These are phyloP conservation scores for Melinaea menophilus DNA, from an alignment of 2,888 invertebrate species.

Conservation along the genomic window DNA sequence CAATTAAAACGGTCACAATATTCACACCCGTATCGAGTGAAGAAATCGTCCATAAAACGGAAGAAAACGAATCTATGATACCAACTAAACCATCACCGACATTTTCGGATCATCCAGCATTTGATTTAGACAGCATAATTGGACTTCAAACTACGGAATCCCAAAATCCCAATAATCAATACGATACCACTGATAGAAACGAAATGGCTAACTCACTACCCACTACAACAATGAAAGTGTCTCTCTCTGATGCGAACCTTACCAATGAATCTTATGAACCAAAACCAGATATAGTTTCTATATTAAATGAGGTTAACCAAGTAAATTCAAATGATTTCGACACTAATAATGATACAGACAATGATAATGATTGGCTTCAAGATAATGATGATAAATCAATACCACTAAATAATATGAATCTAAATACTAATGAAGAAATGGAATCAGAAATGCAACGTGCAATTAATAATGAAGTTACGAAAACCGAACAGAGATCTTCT, in stretches of 20 bases:
- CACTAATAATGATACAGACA: conserved; percentile 29
- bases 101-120: conserved; percentile 19
- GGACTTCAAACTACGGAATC: conserved; percentile 24
- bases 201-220: conserved; percentile 29
- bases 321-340: conserved; percentile 14
- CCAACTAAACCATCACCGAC: conserved; percentile 9
- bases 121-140: conserved; percentile 26
- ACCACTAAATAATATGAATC: conserved; percentile 12
- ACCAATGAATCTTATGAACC: conserved; percentile 50
- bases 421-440: conserved; percentile 21
- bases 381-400: conserved; percentile 26
- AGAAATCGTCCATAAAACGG: conserved; percentile 23
- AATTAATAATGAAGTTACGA: conserved; percentile 29
- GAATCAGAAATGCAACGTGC: conserved; percentile 23
- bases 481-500: conserved; percentile 52
- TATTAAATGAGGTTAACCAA: conserved; percentile 38
- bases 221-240: conserved; percentile 44
- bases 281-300: conserved; percentile 51
- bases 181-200: conserved; percentile 14
- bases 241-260: conserved; percentile 46
- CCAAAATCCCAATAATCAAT: conserved; percentile 2
- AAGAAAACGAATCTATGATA: conserved; percentile 12
- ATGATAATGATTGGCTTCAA: conserved; percentile 55
- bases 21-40: conserved; percentile 21
- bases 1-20: conserved; percentile 7